These are phyloP conservation scores for Lepidonotus clava DNA, from an alignment of 2,888 invertebrate genomes.

Conservation along the genomic window DNA sequence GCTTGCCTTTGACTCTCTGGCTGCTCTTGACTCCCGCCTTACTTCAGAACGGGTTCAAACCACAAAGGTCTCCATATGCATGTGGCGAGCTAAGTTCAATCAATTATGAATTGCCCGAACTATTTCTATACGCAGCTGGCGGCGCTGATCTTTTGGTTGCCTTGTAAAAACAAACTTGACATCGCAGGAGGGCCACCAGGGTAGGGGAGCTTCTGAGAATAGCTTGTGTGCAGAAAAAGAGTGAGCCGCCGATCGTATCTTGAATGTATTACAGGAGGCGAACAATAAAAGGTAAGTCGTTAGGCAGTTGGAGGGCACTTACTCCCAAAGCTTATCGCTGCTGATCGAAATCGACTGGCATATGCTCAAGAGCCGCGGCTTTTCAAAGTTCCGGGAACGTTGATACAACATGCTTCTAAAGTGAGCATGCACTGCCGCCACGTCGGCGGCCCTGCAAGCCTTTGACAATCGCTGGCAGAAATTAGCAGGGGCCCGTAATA, in stretches of 20 bases:
- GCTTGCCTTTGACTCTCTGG: background rate
- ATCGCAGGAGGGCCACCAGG: background rate
- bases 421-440: background rate
- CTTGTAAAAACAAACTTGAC: constrained; percentile 17
- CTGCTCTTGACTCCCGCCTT: background rate
- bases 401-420: background rate
- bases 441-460: background rate
- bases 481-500: constrained; percentile 20
- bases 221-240: background rate
- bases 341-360: constrained; percentile 5
- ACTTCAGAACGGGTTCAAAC: constrained; percentile 24
- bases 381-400: background rate
- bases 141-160: constrained; percentile 19
- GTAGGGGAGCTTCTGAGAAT: background rate
- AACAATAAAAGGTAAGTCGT: constrained; percentile 28
- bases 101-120: constrained; percentile 1
- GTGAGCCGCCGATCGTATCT: constrained; percentile 7
- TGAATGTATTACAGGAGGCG: background rate
- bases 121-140: background rate
- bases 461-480: background rate
- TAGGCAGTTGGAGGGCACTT: constrained; percentile 19
- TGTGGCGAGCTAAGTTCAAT: constrained; percentile 28
- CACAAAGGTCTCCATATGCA: too few species aligned
- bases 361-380: constrained; percentile 12
- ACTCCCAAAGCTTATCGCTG: background rate